Evolutionary conservation across 1,140 invertebrate genomes (phyloP).

Genomic region (Apis laboriosa): DNA sequence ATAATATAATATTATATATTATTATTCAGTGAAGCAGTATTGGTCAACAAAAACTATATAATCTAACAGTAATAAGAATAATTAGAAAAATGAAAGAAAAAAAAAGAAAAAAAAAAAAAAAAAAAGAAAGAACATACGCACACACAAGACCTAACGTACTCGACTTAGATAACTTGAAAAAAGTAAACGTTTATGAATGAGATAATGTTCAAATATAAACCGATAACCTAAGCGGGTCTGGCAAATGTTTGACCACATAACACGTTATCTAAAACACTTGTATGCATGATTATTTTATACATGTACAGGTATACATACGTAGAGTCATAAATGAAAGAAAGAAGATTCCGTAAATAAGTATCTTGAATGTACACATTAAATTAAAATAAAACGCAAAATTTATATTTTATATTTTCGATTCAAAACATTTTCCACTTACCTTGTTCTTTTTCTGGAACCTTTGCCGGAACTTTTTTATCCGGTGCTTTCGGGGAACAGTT

Average conservation of each 20-base stretch:
- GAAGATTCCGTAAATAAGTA: background rate
- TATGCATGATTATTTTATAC: background rate
- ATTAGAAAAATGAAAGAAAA: background rate
- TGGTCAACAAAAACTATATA: background rate
- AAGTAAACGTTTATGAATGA: conserved; percentile 33
- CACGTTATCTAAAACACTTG: conserved; percentile 8
- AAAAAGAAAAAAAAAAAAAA: background rate
- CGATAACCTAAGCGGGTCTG: conserved; percentile 56
- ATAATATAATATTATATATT: background rate
- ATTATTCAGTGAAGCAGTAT: background rate
- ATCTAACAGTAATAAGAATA: background rate
- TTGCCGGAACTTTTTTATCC: conserved; percentile 77
- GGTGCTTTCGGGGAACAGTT: conserved; percentile 84
- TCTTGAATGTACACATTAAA: background rate
- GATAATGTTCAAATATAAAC: conserved; percentile 62
- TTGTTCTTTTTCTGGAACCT: conserved; percentile 77
- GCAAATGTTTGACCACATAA: conserved; percentile 30
- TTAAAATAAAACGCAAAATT: background rate
- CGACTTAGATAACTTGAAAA: background rate
- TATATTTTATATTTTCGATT: background rate
- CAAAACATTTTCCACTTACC: conserved; percentile 63
- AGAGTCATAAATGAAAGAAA: background rate
- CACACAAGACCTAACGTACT: background rate
- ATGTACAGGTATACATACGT: no score
- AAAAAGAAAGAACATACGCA: background rate